A percentile compares a stretch with the other conserved stretches of the same genome.
Evolutionary conservation across 1,140 invertebrate genomes (phyloP).

Genomic region (Agrypnia vestita): DNA sequence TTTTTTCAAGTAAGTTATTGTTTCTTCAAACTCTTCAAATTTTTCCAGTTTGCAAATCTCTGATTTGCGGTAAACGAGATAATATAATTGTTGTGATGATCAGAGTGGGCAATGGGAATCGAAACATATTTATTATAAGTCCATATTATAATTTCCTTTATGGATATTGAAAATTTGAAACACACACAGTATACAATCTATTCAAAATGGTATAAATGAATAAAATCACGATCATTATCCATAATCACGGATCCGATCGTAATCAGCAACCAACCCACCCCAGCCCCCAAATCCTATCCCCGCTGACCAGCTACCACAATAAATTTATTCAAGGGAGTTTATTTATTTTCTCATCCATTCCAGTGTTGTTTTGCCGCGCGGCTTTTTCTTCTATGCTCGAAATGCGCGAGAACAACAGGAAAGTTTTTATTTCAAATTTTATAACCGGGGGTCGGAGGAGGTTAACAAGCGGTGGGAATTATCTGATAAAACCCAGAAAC

Average conservation of each 20-base stretch:
- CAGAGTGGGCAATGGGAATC: too few species aligned
- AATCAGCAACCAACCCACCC: neutral
- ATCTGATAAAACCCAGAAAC: conserved; percentile 57
- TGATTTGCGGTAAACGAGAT: too few species aligned
- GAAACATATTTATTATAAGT: too few species aligned
- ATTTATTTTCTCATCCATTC: conserved; percentile 57
- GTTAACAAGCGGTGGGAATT: conserved; percentile 58
- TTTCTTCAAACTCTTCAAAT: too few species aligned
- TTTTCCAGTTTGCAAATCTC: too few species aligned
- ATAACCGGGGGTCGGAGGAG: conserved; percentile 52
- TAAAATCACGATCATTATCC: neutral
- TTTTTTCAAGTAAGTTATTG: too few species aligned
- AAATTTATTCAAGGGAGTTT: conserved; percentile 58
- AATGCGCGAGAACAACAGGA: conserved; percentile 40
- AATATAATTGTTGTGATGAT: too few species aligned
- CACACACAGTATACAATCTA: too few species aligned
- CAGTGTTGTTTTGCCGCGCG: conserved; percentile 29
- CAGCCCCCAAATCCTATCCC: conserved; percentile 4
- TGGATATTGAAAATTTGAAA: too few species aligned
- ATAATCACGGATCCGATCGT: conserved; percentile 18
- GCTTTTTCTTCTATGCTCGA: neutral
- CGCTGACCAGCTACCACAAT: conserved; percentile 55
- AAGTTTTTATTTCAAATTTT: conserved; percentile 59
- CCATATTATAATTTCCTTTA: too few species aligned
- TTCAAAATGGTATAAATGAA: too few species aligned